Evolutionary conservation across 2,113 vertebrate genomes (phyloP).

Genomic region (Amazona guildingii): DNA sequence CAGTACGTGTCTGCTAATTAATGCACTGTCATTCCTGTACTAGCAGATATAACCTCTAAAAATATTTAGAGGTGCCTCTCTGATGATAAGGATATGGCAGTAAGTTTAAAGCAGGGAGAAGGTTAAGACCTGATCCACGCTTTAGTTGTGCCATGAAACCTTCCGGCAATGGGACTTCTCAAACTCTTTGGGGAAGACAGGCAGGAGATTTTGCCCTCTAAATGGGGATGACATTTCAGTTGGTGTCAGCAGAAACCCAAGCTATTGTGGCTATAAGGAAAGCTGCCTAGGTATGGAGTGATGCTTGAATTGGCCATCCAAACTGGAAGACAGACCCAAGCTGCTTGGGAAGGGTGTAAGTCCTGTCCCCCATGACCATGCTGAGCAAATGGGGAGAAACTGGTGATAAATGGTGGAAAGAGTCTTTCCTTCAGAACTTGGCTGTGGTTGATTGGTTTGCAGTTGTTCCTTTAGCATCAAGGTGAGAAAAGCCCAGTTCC

Average conservation of each 20-base stretch:
- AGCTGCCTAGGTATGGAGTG: neutral
- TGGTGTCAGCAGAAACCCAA: neutral
- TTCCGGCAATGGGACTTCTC: neutral
- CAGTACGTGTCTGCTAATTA: neutral
- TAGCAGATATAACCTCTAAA: neutral
- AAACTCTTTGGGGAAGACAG: neutral
- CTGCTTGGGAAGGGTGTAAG: neutral
- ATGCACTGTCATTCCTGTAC: neutral
- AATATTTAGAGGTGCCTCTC: neutral
- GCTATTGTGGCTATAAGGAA: neutral
- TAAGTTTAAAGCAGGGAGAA: neutral
- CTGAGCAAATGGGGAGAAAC: neutral
- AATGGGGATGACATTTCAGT: neutral
- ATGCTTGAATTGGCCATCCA: neutral
- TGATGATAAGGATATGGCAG: neutral
- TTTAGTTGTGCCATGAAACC: neutral
- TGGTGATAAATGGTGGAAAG: neutral
- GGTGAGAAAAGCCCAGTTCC: neutral
- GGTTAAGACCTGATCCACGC: neutral
- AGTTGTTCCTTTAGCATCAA: neutral
- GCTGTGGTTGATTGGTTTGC: no score
- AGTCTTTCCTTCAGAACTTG: neutral
- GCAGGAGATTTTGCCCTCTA: neutral
- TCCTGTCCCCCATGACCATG: fast-evolving
- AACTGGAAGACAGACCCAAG: neutral